phyloP scores from a whole-genome alignment of 2,113 vertebrate species.

The Corythoichthys haematopterus region DNA sequence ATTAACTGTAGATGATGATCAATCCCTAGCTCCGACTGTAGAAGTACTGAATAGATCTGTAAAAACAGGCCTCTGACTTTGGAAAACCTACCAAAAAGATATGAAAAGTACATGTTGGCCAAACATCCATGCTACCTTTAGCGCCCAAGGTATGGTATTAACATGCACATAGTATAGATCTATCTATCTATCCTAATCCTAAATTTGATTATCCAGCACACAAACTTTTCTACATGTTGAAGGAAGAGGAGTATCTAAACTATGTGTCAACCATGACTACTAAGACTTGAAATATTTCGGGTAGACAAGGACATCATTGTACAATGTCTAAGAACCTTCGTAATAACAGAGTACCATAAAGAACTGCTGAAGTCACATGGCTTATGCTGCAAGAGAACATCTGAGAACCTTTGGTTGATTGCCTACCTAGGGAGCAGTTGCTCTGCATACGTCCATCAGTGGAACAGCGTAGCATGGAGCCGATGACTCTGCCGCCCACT shows the following conservation, averaged over 20 bases:
- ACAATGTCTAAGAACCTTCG: background rate
- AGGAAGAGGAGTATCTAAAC: too few relatives aligned
- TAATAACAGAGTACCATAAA: background rate
- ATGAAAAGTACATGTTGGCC: background rate
- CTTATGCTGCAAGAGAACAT: background rate
- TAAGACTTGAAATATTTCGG: too few relatives aligned
- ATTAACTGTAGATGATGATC: background rate
- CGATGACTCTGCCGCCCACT: slow-evolving; percentile 82
- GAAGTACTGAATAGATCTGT: background rate
- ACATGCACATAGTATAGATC: too few relatives aligned
- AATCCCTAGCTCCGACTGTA: background rate
- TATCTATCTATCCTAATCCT: background rate
- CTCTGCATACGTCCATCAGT: slow-evolving; percentile 90
- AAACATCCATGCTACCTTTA: background rate
- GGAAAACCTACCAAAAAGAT: background rate
- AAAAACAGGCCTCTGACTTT: background rate
- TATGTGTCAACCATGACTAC: too few relatives aligned
- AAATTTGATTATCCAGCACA: background rate
- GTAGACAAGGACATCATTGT: too few relatives aligned
- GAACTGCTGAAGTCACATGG: background rate
- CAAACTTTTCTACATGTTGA: too few relatives aligned
- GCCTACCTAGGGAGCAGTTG: slow-evolving; percentile 80
- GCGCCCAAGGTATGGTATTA: background rate
- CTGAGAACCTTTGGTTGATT: background rate
- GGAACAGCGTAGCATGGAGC: slow-evolving; percentile 86